A percentile compares a stretch with the other conserved stretches of the same genome.
Conservation (phyloP, 2,888 invertebrate genomes). For the Leucozona laternaria region DNA sequence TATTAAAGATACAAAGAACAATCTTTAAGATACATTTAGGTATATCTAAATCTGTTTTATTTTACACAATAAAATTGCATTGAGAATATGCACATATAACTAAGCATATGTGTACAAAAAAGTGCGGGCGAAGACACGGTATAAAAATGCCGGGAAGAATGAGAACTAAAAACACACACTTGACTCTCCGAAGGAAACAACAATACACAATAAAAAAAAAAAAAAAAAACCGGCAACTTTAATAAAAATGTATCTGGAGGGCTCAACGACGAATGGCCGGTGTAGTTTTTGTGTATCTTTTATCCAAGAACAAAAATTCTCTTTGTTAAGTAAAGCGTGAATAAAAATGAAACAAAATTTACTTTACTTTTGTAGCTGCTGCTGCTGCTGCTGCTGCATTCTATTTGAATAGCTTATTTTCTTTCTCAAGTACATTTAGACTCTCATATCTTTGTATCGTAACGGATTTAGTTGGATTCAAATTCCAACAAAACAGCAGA, state of each 20-base stretch:
- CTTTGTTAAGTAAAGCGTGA: slow-evolving; percentile 67
- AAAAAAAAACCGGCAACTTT: slow-evolving; percentile 50
- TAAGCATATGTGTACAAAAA: neutral
- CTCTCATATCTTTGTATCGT: slow-evolving; percentile 27
- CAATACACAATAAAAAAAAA: slow-evolving; percentile 45
- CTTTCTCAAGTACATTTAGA: neutral
- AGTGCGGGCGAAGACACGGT: slow-evolving; percentile 56
- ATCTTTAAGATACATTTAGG: slow-evolving; percentile 29
- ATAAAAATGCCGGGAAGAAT: slow-evolving; percentile 42
- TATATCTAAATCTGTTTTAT: slow-evolving; percentile 32
- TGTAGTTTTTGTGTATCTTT: slow-evolving; percentile 46
- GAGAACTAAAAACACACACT: slow-evolving; percentile 50
- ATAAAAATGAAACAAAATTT: slow-evolving; percentile 19
- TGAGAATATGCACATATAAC: slow-evolving; percentile 7
- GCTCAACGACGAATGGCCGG: slow-evolving; percentile 10
- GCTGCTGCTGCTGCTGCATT: no score
- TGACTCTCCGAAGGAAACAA: slow-evolving; percentile 33
- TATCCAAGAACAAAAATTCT: slow-evolving; percentile 43
- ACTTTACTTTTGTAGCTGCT: neutral
- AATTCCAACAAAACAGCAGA: slow-evolving; percentile 9
- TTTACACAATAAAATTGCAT: slow-evolving; percentile 31
- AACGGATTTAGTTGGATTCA: slow-evolving; percentile 27
- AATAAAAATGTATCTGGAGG: slow-evolving; percentile 58
- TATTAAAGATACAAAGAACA: slow-evolving; percentile 39
- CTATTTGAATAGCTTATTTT: slow-evolving; percentile 19